Conservation (phyloP, 2,888 invertebrate genomes). For the Alloscopus bannaensis region DNA sequence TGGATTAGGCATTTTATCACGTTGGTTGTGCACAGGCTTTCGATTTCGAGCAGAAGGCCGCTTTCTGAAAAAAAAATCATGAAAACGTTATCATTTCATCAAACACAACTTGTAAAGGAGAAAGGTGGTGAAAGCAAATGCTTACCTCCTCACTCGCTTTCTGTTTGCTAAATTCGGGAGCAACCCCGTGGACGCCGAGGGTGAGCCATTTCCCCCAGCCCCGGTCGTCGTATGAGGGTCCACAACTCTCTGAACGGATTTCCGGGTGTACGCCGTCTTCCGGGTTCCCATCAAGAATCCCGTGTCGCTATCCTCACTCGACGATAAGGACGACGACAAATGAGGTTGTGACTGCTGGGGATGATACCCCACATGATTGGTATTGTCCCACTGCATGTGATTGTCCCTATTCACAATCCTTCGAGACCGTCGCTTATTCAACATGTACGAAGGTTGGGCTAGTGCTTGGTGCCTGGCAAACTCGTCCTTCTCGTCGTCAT, state of each 20-base stretch:
- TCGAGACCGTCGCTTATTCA: constrained; percentile 32
- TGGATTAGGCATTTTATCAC: constrained; percentile 44
- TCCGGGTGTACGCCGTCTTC: constrained; percentile 39
- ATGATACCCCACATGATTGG: constrained; percentile 27
- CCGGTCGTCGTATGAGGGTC: constrained; percentile 16
- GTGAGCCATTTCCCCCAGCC: constrained; percentile 34
- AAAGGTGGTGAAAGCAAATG: background rate
- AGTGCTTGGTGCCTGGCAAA: constrained; percentile 41
- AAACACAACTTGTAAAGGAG: background rate
- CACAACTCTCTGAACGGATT: constrained; percentile 37
- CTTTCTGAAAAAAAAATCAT: constrained; percentile 23
- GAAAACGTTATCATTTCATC: background rate
- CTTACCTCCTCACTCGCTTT: constrained; percentile 55
- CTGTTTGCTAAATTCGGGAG: constrained; percentile 37
- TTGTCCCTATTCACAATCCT: constrained; percentile 27
- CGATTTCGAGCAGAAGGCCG: constrained; percentile 55
- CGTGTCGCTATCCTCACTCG: constrained; percentile 59
- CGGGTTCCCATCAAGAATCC: constrained; percentile 49
- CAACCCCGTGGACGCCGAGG: constrained; percentile 43
- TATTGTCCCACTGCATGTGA: constrained; percentile 33
- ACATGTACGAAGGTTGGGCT: constrained; percentile 37
- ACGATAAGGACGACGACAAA: constrained; percentile 37
- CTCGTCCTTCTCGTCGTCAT: constrained; percentile 48
- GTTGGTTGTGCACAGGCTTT: constrained; percentile 32
- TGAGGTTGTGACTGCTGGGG: constrained; percentile 23